Evolutionary conservation across 2,888 invertebrate genomes (phyloP).

Genomic region (Platycheirus rosarum): DNA sequence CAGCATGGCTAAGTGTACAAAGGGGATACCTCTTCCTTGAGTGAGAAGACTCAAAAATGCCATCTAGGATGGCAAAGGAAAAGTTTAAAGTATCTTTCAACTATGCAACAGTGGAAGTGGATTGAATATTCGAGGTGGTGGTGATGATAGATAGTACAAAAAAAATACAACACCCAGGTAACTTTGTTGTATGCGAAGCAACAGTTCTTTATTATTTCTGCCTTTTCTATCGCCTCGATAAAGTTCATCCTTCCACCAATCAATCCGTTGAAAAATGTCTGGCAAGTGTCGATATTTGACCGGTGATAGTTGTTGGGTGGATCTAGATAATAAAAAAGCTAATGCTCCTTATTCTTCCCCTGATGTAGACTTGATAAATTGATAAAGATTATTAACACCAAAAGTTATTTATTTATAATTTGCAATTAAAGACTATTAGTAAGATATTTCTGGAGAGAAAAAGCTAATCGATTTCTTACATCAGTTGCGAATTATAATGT

Average conservation of each 20-base stretch:
- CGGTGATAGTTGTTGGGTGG: not conserved
- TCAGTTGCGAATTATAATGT: no score
- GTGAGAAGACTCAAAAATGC: not conserved
- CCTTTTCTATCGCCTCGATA: slow-evolving; percentile 7
- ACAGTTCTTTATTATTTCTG: slow-evolving; percentile 18
- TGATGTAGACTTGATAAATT: slow-evolving; percentile 18
- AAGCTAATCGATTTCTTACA: no score
- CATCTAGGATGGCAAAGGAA: slow-evolving; percentile 1
- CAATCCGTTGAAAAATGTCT: slow-evolving; percentile 11
- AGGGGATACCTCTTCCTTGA: not conserved
- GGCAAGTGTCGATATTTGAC: slow-evolving; percentile 18
- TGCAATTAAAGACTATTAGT: no score
- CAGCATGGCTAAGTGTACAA: slow-evolving; percentile 3
- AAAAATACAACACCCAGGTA: not conserved
- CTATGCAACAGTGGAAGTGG: no score
- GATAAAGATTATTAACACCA: slow-evolving; percentile 7
- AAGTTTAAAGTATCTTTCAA: slow-evolving; percentile 11
- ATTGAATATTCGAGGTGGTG: no score
- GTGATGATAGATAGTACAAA: slow-evolving; percentile 9
- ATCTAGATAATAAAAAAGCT: not conserved
- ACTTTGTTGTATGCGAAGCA: slow-evolving; percentile 5
- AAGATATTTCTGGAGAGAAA: no score
- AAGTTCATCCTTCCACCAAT: slow-evolving; percentile 22
- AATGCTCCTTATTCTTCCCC: not conserved
- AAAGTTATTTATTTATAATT: not conserved